Evolutionary conservation across 2,113 vertebrate species (phyloP).

Genomic region (Shinisaurus crocodilurus): DNA sequence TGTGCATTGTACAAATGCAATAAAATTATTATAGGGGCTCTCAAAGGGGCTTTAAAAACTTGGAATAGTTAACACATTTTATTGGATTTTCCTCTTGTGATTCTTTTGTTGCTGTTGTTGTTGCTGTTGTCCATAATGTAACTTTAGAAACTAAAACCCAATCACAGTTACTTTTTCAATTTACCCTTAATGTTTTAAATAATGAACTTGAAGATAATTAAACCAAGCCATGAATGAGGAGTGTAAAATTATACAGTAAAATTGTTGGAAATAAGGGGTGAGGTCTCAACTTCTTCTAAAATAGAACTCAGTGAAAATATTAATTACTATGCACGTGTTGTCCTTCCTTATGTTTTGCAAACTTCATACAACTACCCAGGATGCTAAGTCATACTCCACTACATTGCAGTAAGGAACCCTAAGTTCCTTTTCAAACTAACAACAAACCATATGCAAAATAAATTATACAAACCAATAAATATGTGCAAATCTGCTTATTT

Average conservation of each 20-base stretch:
- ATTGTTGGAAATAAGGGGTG: slow-evolving; percentile 16
- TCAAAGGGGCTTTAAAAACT: slow-evolving; percentile 38
- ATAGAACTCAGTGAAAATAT: background rate
- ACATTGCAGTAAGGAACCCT: too few species aligned
- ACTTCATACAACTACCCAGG: background rate
- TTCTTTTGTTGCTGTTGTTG: slow-evolving; percentile 43
- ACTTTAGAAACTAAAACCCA: slow-evolving; percentile 33
- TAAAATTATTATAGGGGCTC: slow-evolving; percentile 30
- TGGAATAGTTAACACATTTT: slow-evolving; percentile 37
- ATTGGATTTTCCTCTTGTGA: slow-evolving; percentile 33
- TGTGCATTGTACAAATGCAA: slow-evolving; percentile 34
- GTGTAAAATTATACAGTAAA: background rate
- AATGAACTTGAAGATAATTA: background rate
- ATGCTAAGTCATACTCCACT: background rate
- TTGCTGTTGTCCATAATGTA: slow-evolving; percentile 28
- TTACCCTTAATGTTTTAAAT: background rate
- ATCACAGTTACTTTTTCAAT: background rate
- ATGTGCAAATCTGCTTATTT: background rate
- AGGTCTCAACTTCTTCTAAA: slow-evolving; percentile 17
- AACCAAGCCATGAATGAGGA: slow-evolving; percentile 37
- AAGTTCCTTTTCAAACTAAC: background rate
- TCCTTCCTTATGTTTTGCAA: background rate
- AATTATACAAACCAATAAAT: background rate
- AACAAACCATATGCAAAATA: background rate
- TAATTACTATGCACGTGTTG: background rate